Base-by-base conservation (phyloP, 2,797 vertebrate genomes). In the Sternarchorhynchus goeldii region DNA sequence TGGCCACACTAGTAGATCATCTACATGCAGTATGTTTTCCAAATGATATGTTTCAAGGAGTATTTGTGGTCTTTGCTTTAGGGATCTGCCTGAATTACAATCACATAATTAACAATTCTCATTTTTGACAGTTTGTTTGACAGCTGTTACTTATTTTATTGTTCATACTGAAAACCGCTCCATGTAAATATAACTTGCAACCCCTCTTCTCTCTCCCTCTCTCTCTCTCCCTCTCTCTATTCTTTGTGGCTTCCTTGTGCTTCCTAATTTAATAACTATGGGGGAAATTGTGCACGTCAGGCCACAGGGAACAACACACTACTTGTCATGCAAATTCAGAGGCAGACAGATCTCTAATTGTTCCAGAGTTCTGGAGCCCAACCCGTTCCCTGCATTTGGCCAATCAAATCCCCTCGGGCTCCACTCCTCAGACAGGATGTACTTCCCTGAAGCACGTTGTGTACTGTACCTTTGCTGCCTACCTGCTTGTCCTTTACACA, bases 241-340 rank as follows among this genome's bases (percentile, higher is more conserved):
- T 14, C 66, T 34, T 56, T 62, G n/a, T 69, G 62, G 32, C 70
- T 76, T 32, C 32, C 67, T 68, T 29, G 59, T 65, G 65, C 70
- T 78, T 82, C 77, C 75, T 73, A 67, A 80, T 80, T 78, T 45
- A 82, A 78, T 82, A 67, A 80, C 64, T 77, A 72, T 72, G 25
- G 4, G 78, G 73, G 65, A 77, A 83, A 83, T 71, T 80, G 81
- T 31, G 65, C 66, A 70, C 79, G 82, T 75, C 64, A 59, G 81
- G 76, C 69, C 73, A 31, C 74, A 79, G 21, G 66, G 70, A 70
- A 79, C 75, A 56, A 67, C 75, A 72, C 8, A 32, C 68, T 80
- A 66, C 79, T 86, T 80, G 85, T 89, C 86, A 92, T 92, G 89
- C 86, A 91, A 90, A 91, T 89, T 69, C 76, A 85, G 66, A 31